Percentiles rank a stretch among this genome's conserved stretches.
These are phyloP conservation scores for Ptilonorhynchus violaceus DNA, from an alignment of 2,113 vertebrate species.

Conservation along the genomic window DNA sequence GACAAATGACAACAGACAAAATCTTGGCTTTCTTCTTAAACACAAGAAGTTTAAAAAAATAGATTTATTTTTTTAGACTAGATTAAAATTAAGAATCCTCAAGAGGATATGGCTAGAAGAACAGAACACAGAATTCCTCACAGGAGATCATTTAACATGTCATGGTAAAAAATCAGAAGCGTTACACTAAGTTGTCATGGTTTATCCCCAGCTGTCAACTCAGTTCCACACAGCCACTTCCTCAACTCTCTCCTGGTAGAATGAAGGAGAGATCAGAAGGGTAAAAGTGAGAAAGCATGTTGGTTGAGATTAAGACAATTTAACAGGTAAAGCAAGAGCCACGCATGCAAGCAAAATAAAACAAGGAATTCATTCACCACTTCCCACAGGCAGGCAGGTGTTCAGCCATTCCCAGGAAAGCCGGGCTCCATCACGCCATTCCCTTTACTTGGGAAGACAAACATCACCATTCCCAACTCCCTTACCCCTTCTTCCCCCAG, in stretches of 20 bases:
- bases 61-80: too few species aligned
- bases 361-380: not conserved
- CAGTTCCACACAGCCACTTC: accelerated
- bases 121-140: not conserved
- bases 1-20: not conserved
- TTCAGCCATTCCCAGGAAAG: not conserved
- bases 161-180: not conserved
- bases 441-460: not conserved
- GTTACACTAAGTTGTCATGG: not conserved
- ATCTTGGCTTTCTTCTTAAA: not conserved
- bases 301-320: not conserved
- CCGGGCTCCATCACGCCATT: not conserved
- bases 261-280: not conserved
- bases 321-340: not conserved
- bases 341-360: not conserved
- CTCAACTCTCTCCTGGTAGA: not conserved
- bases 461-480: accelerated
- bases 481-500: not conserved
- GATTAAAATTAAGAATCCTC: not conserved
- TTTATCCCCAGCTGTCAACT: not conserved
- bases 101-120: not conserved
- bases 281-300: not conserved
- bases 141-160: not conserved
- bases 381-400: not conserved
- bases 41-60: not conserved